phyloP scores from a whole-genome alignment of 2,113 vertebrate genomes.

The Zosterops lateralis region DNA sequence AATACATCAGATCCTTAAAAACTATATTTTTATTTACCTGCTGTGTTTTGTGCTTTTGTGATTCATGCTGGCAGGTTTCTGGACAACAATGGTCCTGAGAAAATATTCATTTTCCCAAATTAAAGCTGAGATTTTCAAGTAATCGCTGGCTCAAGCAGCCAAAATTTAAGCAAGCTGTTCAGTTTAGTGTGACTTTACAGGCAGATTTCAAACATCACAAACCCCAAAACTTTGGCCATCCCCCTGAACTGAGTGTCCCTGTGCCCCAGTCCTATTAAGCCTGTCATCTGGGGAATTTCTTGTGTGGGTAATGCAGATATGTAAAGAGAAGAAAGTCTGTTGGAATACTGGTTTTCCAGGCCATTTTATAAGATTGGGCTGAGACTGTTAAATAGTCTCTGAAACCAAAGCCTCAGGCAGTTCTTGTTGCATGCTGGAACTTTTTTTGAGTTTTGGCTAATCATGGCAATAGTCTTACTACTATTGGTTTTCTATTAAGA shows the following conservation, averaged over 20 bases:
- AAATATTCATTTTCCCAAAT: neutral
- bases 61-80: neutral
- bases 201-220: neutral
- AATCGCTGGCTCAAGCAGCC: neutral
- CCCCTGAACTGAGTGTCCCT: neutral
- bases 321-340: neutral
- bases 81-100: neutral
- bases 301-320: neutral
- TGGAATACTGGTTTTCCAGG: neutral
- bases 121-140: neutral
- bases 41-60: neutral
- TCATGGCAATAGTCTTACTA: neutral
- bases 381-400: neutral
- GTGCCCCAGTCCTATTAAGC: neutral
- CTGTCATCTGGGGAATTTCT: neutral
- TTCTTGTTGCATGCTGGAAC: neutral
- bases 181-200: neutral
- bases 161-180: neutral
- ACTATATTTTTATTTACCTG: neutral
- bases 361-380: neutral
- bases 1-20: neutral
- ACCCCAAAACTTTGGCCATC: neutral
- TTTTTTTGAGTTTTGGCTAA: neutral
- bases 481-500: neutral
- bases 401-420: neutral